Base-by-base conservation (phyloP, 2,888 invertebrate genomes). In the Timandra comae region DNA sequence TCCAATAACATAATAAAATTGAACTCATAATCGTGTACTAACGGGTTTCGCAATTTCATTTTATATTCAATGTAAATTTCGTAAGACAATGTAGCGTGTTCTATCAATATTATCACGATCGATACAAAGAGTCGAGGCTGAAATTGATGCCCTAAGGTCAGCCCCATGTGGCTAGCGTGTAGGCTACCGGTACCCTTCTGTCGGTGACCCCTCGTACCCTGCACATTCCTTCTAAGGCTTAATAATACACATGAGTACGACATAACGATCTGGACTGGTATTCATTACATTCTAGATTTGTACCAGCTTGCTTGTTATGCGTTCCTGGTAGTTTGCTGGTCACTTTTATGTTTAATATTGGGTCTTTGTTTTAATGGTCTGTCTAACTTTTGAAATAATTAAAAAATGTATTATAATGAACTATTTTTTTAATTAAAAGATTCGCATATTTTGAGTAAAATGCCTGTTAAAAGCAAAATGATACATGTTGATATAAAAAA, bases 141-240 rank as follows among this genome's bases (percentile, higher is more conserved):
- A 59, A 64, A 63, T 61, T 57, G 58, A 49, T 61, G 67, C 59
- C 61, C 63, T 61, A 11, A 7, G 46, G 52, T 56, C 52, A 51
- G 46, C 50, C 50, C 53, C 24, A 9, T 9, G 11, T 24, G 11
- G 24, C 24, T 24, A 24, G 9, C 24, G 24, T 24, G 24, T 24
- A 63, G 55, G 61, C 53, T 76, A 75, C 76, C 66, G 69, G 58
- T 61, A 58, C 61, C 60, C 63, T 66, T 65, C 72, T 69, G 64
- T 67, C 60, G 63, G 62, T 75, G 78, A 80, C 80, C 81, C 64
- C 65, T 56, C 65, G 66, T 68, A 65, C 69, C 63, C 63, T 53
- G 61, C 55, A 55, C 79, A 80, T 81, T 81, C 84, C 84, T 77
- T 80, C 77, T 80, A 74, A 59, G 77, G 77, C 73, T 64, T 82